Conservation (phyloP, 2,888 invertebrate species). For the Epistrophella euchroma region DNA sequence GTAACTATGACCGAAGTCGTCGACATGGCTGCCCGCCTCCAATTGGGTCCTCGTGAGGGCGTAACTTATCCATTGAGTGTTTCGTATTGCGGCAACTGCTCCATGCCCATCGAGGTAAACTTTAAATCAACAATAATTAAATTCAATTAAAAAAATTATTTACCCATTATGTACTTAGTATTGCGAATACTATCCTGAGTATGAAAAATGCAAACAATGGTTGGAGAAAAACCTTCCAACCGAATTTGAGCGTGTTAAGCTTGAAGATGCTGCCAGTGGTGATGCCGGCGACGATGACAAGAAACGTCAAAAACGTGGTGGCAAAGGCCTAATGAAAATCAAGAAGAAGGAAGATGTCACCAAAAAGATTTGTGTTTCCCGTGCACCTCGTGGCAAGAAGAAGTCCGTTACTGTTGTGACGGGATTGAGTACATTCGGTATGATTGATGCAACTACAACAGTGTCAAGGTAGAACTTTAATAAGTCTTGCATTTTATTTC, state of each 20-base stretch:
- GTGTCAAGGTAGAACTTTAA: accelerated
- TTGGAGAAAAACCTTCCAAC: slow-evolving; percentile 96
- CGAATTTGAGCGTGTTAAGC: slow-evolving; percentile 94
- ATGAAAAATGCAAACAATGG: slow-evolving; percentile 99
- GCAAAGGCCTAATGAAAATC: slow-evolving; percentile 97
- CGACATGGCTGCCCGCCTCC: slow-evolving; percentile 85
- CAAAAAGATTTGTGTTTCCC: slow-evolving; percentile 92
- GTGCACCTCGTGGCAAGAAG: slow-evolving; percentile 98
- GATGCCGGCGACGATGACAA: slow-evolving; percentile 95
- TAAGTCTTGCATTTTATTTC: slow-evolving; percentile 77
- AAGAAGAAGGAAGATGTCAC: slow-evolving; percentile 97
- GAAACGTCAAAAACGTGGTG: slow-evolving; percentile 97
- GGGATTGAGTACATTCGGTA: slow-evolving; percentile 97
- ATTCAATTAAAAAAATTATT: background rate
- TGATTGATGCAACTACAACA: slow-evolving; percentile 31
- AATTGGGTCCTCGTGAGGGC: slow-evolving; percentile 89
- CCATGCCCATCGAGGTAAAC: slow-evolving; percentile 94
- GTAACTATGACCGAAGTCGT: slow-evolving; percentile 86
- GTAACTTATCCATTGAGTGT: slow-evolving; percentile 93
- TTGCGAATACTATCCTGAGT: slow-evolving; percentile 99
- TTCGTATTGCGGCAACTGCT: slow-evolving; percentile 96
- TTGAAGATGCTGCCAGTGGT: slow-evolving; percentile 86
- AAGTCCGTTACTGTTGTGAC: slow-evolving; percentile 99
- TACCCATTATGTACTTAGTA: slow-evolving; percentile 87
- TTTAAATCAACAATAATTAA: background rate